Evolutionary conservation across 2,797 vertebrate genomes (phyloP), one percentile per base, ranked within the genome.

Genomic region (Etheostoma perlongum): DNA sequence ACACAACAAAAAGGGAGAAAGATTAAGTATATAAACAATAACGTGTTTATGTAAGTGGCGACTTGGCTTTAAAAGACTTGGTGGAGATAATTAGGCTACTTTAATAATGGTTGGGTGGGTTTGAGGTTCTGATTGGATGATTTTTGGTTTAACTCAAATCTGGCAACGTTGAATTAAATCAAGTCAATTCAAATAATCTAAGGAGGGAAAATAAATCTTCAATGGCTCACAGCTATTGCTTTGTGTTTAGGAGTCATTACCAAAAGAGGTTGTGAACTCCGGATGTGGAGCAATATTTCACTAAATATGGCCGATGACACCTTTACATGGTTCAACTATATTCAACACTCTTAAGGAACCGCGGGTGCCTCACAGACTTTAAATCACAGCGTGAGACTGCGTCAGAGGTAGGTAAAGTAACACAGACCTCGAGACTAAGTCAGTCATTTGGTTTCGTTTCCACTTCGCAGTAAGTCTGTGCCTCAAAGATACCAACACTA

Each of bases 351-450:
- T 63, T 44, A 70, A 78, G 72, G 76, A 73, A 49, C 42, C 2
- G 15, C 9, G 27, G 62, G 60, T 58, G 72, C 48, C 15, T 60
- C 61, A n/a, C 57, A 46, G 33, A 52, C 53, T 52, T 77, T 72
- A 72, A 80, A 73, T 72, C 72, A n/a, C 74, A 86, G 75, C 48
- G 4, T 74, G 76, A 59, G 69, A 48, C 64, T 9, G 25, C 48
- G 67, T 84, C 81, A 61, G 60, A 82, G 78, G 71, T 78, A 72
- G 63, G 78, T 60, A 77, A 73, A 76, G 73, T 72, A n/a, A 81
- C 76, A 64, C 58, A 33, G 58, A 65, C 3, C 48, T 67, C 42
- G 11, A 55, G 77, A 82, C 65, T 57, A 75, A 74, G 67, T 68
- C 18, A 2, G 2, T 79, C 33, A 82, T 83, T 83, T 73, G 40